Conservation (phyloP, 1,140 invertebrate species). For the Drosophila ambigua region DNA sequence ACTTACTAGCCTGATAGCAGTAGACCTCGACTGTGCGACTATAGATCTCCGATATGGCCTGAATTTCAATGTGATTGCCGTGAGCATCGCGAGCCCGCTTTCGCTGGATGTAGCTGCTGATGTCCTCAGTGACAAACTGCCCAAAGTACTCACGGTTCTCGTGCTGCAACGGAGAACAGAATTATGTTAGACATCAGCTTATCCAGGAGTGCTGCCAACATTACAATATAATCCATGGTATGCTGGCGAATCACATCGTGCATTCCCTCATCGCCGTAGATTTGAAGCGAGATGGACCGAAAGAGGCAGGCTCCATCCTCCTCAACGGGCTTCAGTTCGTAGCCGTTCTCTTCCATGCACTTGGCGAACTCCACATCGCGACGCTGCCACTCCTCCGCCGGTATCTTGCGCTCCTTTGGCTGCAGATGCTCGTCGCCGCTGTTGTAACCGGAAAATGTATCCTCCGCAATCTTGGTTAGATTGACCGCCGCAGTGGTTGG, state of each 20-base stretch:
- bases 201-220: conserved; percentile 50
- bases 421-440: conserved; percentile 91
- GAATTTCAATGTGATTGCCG: conserved; percentile 97
- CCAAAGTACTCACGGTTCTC: conserved; percentile 96
- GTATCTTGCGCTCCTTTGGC: conserved; percentile 85
- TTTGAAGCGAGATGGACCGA: conserved; percentile 95
- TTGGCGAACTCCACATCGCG: conserved; percentile 89
- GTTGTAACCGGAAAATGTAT: conserved; percentile 87
- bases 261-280: conserved; percentile 97
- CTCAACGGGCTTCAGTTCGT: conserved; percentile 93
- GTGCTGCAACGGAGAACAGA: conserved; percentile 42
- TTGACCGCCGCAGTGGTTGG: conserved; percentile 51
- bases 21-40: conserved; percentile 97
- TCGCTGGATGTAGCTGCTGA: conserved; percentile 92
- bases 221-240: conserved; percentile 97
- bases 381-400: conserved; percentile 86
- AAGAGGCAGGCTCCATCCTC: conserved; percentile 98
- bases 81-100: conserved; percentile 92
- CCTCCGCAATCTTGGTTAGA: conserved; percentile 75
- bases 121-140: conserved; percentile 97
- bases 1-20: conserved; percentile 92
- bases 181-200: too few species aligned
- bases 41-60: conserved; percentile 96
- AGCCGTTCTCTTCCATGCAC: conserved; percentile 88
- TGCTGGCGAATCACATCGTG: conserved; percentile 92